These are phyloP conservation scores for Melikaiella ostensackeni DNA, from an alignment of 2,888 invertebrate species.

Conservation along the genomic window DNA sequence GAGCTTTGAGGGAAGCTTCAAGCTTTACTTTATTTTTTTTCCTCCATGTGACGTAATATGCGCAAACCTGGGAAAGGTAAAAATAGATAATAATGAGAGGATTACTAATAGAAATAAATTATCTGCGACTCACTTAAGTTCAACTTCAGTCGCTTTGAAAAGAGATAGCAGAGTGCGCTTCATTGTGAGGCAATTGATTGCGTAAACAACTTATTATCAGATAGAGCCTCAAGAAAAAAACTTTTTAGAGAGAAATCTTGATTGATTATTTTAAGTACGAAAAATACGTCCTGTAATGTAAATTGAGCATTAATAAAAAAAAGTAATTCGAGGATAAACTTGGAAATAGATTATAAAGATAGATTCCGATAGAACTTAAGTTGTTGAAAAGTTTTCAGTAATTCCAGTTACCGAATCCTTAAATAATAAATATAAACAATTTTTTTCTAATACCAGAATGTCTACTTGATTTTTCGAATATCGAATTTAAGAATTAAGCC, in stretches of 20 bases:
- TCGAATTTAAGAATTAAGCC: background rate
- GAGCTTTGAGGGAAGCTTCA: background rate
- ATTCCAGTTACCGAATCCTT: too few species aligned
- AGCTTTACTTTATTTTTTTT: constrained; percentile 1
- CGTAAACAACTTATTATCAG: background rate
- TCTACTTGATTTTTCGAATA: too few species aligned
- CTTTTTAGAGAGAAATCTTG: background rate
- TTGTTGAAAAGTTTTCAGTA: too few species aligned
- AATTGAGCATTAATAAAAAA: too few species aligned
- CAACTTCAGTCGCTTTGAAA: background rate
- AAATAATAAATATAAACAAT: too few species aligned
- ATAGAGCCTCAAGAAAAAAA: background rate
- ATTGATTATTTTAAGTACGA: too few species aligned
- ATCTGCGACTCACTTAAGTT: constrained; percentile 1
- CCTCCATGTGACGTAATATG: background rate
- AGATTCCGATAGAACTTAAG: too few species aligned
- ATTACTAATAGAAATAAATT: background rate
- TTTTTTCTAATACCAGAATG: background rate
- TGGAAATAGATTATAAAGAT: too few species aligned
- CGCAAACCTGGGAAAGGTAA: background rate
- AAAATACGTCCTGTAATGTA: too few species aligned
- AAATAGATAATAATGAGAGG: background rate
- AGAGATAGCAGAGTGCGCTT: background rate
- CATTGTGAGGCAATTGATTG: background rate
- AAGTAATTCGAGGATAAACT: too few species aligned